Evolutionary conservation across 2,888 invertebrate genomes (phyloP).

Genomic region (Drosophila gaucha): DNA sequence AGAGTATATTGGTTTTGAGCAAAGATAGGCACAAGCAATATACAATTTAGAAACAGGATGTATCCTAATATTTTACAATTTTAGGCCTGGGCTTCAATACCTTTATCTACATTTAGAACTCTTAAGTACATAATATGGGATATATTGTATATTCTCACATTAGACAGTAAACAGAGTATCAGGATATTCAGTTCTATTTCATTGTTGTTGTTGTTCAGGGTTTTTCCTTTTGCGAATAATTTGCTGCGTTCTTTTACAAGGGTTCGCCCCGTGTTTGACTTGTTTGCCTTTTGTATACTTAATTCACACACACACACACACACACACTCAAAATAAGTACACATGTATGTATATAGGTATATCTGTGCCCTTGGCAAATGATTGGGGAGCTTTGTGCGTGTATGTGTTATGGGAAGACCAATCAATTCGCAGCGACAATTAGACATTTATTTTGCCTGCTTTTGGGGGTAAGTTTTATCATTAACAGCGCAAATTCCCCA

Average conservation of each 20-base stretch:
- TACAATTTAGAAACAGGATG: no score
- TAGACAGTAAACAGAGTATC: constrained; percentile 1
- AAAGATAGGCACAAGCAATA: no score
- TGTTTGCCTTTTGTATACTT: constrained; percentile 22
- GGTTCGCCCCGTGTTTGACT: constrained; percentile 37
- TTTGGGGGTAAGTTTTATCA: constrained; percentile 14
- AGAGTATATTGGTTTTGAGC: background rate
- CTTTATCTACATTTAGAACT: no score
- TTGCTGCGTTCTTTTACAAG: constrained; percentile 46
- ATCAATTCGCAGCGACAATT: constrained; percentile 21
- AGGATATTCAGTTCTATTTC: constrained; percentile 1
- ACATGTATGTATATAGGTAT: background rate
- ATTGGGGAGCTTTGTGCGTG: constrained; percentile 7
- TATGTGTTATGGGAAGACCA: background rate
- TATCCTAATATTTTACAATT: no score
- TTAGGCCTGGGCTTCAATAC: no score
- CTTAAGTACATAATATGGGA: no score
- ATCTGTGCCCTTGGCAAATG: constrained; percentile 24
- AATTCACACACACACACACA: background rate
- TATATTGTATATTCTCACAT: no score
- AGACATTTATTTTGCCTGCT: constrained; percentile 5
- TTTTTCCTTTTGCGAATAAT: constrained; percentile 45
- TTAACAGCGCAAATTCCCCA: constrained; percentile 1
- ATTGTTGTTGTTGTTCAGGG: constrained; percentile 24
- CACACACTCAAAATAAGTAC: background rate